These are phyloP conservation scores for Trachelus iudaicus DNA, from an alignment of 2,888 invertebrate genomes.

Conservation along the genomic window DNA sequence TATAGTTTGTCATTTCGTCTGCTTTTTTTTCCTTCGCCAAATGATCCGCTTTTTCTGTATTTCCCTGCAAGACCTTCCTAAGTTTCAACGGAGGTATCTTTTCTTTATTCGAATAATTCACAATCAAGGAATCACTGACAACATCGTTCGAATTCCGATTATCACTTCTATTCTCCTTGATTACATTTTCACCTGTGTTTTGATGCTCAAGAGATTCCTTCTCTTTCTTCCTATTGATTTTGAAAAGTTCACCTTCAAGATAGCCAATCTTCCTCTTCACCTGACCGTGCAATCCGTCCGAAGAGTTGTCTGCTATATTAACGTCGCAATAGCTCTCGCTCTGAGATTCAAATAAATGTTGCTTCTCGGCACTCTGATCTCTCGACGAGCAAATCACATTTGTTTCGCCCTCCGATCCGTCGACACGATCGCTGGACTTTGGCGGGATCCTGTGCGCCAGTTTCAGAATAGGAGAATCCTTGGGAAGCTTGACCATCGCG, in stretches of 20 bases:
- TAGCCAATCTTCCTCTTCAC: neutral
- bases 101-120: neutral
- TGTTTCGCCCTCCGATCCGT: neutral
- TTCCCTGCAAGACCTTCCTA: conserved; percentile 41
- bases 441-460: neutral
- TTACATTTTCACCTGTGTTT: neutral
- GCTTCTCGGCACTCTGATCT: neutral
- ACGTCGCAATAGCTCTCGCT: neutral
- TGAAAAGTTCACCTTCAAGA: neutral
- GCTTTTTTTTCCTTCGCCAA: neutral
- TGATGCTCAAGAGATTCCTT: neutral
- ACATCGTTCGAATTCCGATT: neutral
- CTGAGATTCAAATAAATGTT: neutral
- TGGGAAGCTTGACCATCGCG: conserved; percentile 2
- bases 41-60: neutral
- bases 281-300: neutral
- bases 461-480: conserved; percentile 2
- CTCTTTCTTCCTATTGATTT: neutral
- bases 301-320: neutral
- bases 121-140: neutral
- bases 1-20: conserved; percentile 38
- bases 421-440: neutral
- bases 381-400: neutral
- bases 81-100: conserved; percentile 55
- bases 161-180: neutral